Percentiles rank a stretch among this genome's conserved stretches.
Evolutionary conservation across 2,888 invertebrate species (phyloP).

Genomic region (Lagria hirta): DNA sequence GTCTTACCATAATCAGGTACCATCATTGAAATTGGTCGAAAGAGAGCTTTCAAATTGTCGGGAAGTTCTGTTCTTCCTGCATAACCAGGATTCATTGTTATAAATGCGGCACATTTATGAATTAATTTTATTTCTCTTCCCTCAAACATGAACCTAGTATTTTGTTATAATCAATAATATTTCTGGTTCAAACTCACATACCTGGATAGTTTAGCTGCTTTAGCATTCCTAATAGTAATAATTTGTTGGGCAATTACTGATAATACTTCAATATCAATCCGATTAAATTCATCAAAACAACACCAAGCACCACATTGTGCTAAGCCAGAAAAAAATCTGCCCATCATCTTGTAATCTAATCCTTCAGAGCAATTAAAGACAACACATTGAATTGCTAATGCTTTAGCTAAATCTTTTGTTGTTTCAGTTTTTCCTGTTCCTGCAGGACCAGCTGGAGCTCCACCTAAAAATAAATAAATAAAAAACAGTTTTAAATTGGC

Average conservation of each 20-base stretch:
- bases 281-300: conserved; percentile 90
- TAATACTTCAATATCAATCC: conserved; percentile 87
- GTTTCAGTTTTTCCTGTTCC: conserved; percentile 92
- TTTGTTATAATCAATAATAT: conserved; percentile 2
- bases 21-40: conserved; percentile 90
- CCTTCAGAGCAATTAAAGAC: conserved; percentile 91
- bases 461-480: conserved; percentile 65
- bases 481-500: conserved; percentile 3
- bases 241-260: conserved; percentile 89
- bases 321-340: conserved; percentile 84
- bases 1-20: conserved; percentile 81
- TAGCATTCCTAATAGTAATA: conserved; percentile 85
- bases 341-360: conserved; percentile 80
- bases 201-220: conserved; percentile 65
- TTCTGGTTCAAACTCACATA: conserved; percentile 31
- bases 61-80: conserved; percentile 87
- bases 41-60: conserved; percentile 84
- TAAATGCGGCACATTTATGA: conserved; percentile 79
- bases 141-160: conserved; percentile 79
- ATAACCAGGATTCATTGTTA: conserved; percentile 92
- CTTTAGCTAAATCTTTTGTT: conserved; percentile 86
- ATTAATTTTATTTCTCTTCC: conserved; percentile 83
- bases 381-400: conserved; percentile 85
- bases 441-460: conserved; percentile 86
- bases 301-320: conserved; percentile 92